Evolutionary conservation across 1,140 invertebrate genomes (phyloP), one percentile per base, ranked within the genome.

Genomic region (Heliconius eleuchia): DNA sequence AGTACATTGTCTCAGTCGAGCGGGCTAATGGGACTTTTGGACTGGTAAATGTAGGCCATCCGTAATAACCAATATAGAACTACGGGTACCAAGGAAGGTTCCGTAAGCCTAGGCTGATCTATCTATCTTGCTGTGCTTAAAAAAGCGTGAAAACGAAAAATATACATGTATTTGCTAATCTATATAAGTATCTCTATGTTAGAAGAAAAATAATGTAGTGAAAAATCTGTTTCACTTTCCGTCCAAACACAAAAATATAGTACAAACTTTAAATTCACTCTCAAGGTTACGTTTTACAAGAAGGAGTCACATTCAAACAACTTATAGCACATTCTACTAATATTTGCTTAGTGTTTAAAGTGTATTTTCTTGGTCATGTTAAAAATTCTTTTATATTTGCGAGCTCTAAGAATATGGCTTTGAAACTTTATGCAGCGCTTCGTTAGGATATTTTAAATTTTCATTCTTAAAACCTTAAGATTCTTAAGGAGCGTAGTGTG

Each of bases 401-500:
- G 27, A 55, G 73, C 73, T 19, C 27, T 55, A 19, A 74, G 73
- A 74, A 52, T 74, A 74, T 34, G 42, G 73, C 73, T 74, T 74
- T 74, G 46, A 52, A 74, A 74, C 73, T 52, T 74, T 74, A 55
- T 74, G 73, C 46, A 52, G 50, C 11, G 46, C n/a, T 74, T 74
- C 73, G 73, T 74, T 74, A 74, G 73, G 73, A 74, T 52, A 74
- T 74, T 74, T 66, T 74, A 55, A 74, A 74, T 74, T 52, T 74
- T 55, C 73, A 55, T 55, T 74, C 73, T 52, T 74, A 74, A 74
- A 52, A 55, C 18, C 73, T 74, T 74, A 74, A 74, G 73, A 52
- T 55, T 34, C 16, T 50, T 74, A 74, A 73, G 27, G 8, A 66
- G 23, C 0, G 60, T 13, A n/a, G 50, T 52, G 46, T 55, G 73